Evolutionary conservation across 2,113 vertebrate genomes (phyloP), one percentile per base, ranked within the genome.

Genomic region (Sander lucioperca): DNA sequence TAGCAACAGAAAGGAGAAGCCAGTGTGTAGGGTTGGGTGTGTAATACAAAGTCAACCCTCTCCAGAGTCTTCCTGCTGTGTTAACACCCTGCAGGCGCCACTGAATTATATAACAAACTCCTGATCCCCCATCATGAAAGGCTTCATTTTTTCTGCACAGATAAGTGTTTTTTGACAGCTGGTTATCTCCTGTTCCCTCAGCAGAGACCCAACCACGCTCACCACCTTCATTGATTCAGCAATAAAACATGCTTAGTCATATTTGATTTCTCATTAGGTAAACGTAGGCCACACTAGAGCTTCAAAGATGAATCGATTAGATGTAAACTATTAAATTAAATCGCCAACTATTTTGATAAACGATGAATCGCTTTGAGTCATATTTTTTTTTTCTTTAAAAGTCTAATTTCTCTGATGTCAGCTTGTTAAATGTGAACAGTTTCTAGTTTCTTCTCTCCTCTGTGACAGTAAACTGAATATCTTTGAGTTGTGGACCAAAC

Each of bases 131-230:
- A 11, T 47, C 6, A 0, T 56, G 16, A 33, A 50, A 57, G 81
- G 39, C 39, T 43, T 3, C 39, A 2, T 33, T 51, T n/a, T 19
- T n/a, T 61, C 74, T 80, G 63, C 39, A 19, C 57, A 21, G 12
- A 27, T 39, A 70, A 77, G 30, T 21, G 76, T 63, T 81, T 62
- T 56, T 9, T 19, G 51, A 80, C 71, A 73, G 56, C 77, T 30
- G 74, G 0, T 45, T 54, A 12, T 1, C 30, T 33, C 30, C 19
- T 5, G 51, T 25, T n/a, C 63, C 5, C 45, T 68, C 66, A 36
- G 54, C 45, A 47, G 63, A 58, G 6, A 33, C n/a, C 18, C 11
- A 18, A 8, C 67, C 67, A n/a, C 61, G n/a, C 5, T 15, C 47
- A 25, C 57, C 63, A n/a, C 16, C 30, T 39, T 10, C 50, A 82